Base-by-base conservation (phyloP, 2,888 invertebrate species). In the Papilio demoleus region DNA sequence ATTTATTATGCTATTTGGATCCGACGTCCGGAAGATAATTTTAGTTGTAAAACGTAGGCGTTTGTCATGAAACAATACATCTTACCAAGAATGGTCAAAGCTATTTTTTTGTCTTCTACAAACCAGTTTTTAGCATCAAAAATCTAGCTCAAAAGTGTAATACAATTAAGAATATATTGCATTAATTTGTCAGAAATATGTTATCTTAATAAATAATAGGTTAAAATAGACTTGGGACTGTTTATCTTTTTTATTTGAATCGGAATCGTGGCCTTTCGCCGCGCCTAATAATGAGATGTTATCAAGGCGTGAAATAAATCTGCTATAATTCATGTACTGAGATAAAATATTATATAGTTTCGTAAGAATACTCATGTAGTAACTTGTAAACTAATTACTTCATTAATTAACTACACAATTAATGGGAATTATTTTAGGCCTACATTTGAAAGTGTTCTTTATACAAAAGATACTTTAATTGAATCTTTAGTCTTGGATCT, bases 11-110 rank as follows among this genome's bases (percentile, higher is more conserved):
- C n/a, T 50, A 65, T 40, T 65, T 45, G 40, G 42, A 11, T 24
- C 65, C 69, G 69, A 65, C 36, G 50, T 19, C 27, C 56, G 53
- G 53, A 61, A 64, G 53, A 69, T 53, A 31, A 47, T 19, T 47
- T 12, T 4, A 6, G 8, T 53, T 27, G 27, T 24, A 24, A 47
- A 24, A 8, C 27, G 50, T 50, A 50, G 50, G 27, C n/a, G 50
- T 68, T 65, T 61, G 31, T 65, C 42, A 65, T 61, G 19, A 53
- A 61, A 69, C 60, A 38, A 40, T 11, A 1, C 22, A 17, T 27
- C 40, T 31, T 19, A 24, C 56, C 56, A 22, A 62, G 14, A 62
- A 62, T n/a, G 34, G 62, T 14, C 53, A 62, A 62, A 67, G n/a
- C 36, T 62, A 61, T 8, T 53, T 4, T 53, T 36, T 53, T 17